Evolutionary conservation across 2,797 vertebrate species (phyloP).

Genomic region (Mormyrops boulengeri): DNA sequence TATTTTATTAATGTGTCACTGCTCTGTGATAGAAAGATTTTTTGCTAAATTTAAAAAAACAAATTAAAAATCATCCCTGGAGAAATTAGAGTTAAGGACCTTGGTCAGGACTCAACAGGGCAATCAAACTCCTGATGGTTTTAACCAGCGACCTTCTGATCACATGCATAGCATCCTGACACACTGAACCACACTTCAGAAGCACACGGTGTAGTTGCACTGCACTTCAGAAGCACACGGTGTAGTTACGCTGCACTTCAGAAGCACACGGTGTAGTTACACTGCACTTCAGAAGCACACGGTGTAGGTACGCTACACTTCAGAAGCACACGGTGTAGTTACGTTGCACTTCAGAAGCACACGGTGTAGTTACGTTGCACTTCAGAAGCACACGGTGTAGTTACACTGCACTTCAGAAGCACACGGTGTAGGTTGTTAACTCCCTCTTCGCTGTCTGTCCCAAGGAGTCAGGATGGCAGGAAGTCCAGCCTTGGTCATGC

Average conservation of each 20-base stretch:
- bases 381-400: no score
- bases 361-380: not conserved
- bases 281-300: no score
- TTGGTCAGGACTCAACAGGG: not conserved
- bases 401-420: not conserved
- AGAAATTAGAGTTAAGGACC: not conserved
- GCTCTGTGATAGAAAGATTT: not conserved
- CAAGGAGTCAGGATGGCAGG: constrained; percentile 68
- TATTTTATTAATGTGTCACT: not conserved
- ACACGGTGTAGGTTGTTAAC: not conserved
- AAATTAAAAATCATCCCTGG: not conserved
- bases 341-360: no score
- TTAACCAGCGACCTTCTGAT: not conserved
- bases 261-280: no score
- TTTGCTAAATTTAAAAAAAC: not conserved
- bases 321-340: not conserved
- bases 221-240: no score
- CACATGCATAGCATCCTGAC: not conserved
- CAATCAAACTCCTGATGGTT: not conserved
- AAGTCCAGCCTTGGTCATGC: constrained; percentile 70
- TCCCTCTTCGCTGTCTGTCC: not conserved
- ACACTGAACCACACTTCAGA: not conserved
- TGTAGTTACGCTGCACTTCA: no score
- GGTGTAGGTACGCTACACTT: no score
- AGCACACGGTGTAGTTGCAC: no score